Conservation (phyloP, 2,113 vertebrate genomes). For the Psilopogon haemacephalus region DNA sequence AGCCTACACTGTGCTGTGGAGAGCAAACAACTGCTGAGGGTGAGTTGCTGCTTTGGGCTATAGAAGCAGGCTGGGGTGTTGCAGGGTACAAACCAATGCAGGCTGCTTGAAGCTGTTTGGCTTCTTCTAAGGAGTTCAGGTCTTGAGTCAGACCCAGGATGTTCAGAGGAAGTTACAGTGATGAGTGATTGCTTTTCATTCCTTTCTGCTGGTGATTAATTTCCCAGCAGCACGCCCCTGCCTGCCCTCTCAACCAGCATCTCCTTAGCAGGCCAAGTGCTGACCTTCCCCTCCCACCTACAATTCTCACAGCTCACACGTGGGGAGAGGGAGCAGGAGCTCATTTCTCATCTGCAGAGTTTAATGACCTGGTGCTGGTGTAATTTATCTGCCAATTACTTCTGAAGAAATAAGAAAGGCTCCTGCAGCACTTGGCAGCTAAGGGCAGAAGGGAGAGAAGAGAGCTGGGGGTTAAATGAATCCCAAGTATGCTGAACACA, state of each 20-base stretch:
- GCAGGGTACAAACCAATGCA: background rate
- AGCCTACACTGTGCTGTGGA: background rate
- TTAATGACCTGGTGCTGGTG: background rate
- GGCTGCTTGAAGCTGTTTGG: background rate
- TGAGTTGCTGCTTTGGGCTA: background rate
- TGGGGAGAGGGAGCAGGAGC: background rate
- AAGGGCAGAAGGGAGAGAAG: background rate
- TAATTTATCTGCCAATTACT: slow-evolving; percentile 34
- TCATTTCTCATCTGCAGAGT: background rate
- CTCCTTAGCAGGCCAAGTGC: background rate
- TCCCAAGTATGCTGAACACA: background rate
- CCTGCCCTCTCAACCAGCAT: background rate
- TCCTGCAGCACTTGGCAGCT: background rate
- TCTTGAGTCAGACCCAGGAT: background rate
- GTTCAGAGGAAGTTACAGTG: background rate
- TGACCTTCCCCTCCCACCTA: background rate
- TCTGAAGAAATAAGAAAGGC: background rate
- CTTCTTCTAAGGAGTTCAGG: background rate
- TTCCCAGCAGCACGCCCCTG: background rate
- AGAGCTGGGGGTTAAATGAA: background rate
- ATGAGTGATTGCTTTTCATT: background rate
- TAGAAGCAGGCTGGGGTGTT: background rate
- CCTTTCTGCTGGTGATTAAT: background rate
- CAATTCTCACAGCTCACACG: background rate
- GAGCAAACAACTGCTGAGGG: background rate